Evolutionary conservation across 2,113 vertebrate species (phyloP).

Genomic region (Sigmodon hispidus): DNA sequence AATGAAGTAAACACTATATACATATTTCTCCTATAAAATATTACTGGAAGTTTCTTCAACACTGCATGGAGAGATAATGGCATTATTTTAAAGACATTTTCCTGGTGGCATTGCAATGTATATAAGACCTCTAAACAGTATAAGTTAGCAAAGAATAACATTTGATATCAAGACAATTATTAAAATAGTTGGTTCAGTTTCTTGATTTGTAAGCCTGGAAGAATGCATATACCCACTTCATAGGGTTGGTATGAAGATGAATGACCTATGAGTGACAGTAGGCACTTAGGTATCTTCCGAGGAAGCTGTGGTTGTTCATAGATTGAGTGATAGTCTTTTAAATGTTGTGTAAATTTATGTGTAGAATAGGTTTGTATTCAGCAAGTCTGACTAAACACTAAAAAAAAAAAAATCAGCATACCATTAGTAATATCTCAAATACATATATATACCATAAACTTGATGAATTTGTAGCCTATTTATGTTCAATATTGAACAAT

Average conservation of each 20-base stretch:
- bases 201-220: neutral
- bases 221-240: neutral
- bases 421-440: neutral
- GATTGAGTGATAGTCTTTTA: neutral
- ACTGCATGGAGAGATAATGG: neutral
- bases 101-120: neutral
- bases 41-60: neutral
- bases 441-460: neutral
- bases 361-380: neutral
- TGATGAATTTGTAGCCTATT: neutral
- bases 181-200: neutral
- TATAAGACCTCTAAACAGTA: neutral
- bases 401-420: neutral
- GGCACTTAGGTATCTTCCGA: no score
- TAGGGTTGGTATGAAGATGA: neutral
- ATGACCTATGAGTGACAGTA: no score
- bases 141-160: neutral
- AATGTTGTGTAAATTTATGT: neutral
- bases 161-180: neutral
- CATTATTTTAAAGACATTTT: neutral
- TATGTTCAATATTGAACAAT: neutral
- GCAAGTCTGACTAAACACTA: neutral
- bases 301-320: neutral
- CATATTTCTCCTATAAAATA: neutral
- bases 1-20: neutral